These are phyloP conservation scores for Papilio aristodemus DNA, from an alignment of 1,140 invertebrate species.

Conservation along the genomic window DNA sequence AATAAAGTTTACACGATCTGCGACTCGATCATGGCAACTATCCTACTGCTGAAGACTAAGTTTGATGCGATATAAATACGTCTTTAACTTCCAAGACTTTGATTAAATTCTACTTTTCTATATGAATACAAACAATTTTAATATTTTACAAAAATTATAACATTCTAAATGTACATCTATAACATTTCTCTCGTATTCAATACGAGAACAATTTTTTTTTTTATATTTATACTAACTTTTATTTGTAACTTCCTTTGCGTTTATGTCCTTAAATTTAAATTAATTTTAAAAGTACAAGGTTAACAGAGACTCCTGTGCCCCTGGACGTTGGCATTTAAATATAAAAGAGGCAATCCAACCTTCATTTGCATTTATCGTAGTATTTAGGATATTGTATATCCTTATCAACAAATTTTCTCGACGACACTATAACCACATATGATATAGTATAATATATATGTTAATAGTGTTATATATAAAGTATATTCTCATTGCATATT, in stretches of 20 bases:
- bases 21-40: neutral
- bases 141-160: neutral
- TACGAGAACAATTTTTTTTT: neutral
- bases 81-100: neutral
- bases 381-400: no score
- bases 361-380: no score
- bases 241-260: neutral
- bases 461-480: no score
- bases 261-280: no score
- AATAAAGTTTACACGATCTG: neutral
- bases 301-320: no score
- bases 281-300: no score
- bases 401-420: no score
- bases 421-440: no score
- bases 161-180: neutral
- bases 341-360: no score
- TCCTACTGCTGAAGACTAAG: neutral
- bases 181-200: neutral
- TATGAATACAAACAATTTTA: neutral
- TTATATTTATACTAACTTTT: neutral
- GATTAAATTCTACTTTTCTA: neutral
- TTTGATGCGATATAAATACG: constrained; percentile 3
- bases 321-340: no score
- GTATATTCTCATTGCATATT: no score
- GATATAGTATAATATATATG: no score